A percentile compares a stretch with the other conserved stretches of the same genome.
Evolutionary conservation across 2,113 vertebrate genomes (phyloP).

Genomic region (Panthera leo): DNA sequence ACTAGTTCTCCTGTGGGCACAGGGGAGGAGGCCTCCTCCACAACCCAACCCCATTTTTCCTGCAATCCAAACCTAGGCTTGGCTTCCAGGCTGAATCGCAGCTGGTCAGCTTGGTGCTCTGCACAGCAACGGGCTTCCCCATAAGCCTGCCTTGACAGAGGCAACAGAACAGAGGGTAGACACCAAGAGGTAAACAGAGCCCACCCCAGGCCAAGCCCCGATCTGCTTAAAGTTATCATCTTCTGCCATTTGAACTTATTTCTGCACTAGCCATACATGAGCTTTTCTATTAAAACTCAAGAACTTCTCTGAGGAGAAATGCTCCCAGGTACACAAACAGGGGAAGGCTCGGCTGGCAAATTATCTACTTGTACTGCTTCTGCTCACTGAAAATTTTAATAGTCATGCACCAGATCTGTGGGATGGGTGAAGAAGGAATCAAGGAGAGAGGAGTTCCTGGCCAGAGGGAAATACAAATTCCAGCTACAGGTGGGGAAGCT

Average conservation of each 20-base stretch:
- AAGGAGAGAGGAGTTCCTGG: not conserved
- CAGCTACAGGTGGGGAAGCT: conserved; percentile 27
- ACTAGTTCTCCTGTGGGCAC: not conserved
- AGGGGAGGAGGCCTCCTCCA: not conserved
- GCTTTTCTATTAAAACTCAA: conserved; percentile 30
- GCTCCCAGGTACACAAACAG: conserved; percentile 55
- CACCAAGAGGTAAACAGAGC: not conserved
- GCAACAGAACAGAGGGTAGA: not conserved
- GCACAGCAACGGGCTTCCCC: not conserved
- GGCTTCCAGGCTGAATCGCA: not conserved
- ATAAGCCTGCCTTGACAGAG: not conserved
- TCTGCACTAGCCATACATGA: conserved; percentile 41
- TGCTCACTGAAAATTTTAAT: not conserved
- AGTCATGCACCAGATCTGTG: not conserved
- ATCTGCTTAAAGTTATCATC: not conserved
- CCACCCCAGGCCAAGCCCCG: not conserved
- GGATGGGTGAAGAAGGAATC: not conserved
- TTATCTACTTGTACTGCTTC: conserved; percentile 57
- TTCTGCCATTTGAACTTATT: not conserved
- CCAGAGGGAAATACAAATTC: conserved; percentile 17
- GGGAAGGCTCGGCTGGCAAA: conserved; percentile 18
- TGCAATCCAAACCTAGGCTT: not conserved
- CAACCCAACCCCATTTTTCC: not conserved
- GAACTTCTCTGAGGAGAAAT: conserved; percentile 41
- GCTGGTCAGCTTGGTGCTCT: not conserved